Evolutionary conservation across 2,113 vertebrate species (phyloP).

Genomic region (Okapia johnstoni): DNA sequence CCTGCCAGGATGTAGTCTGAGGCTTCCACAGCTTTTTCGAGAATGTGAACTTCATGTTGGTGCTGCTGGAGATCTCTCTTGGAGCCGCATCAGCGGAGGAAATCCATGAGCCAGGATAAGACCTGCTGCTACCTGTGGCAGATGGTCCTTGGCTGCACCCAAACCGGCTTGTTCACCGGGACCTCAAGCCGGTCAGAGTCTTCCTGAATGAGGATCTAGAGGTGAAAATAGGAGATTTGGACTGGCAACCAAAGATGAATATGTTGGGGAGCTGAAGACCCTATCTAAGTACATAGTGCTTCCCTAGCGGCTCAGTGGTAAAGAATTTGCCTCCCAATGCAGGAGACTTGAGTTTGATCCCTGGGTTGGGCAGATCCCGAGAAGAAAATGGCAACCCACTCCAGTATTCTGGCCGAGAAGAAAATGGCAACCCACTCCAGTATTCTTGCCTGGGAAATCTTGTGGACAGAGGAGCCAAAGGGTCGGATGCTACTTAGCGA

Average conservation of each 20-base stretch:
- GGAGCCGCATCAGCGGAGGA: constrained; percentile 89
- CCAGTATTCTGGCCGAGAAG: not conserved
- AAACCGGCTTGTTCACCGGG: constrained; percentile 86
- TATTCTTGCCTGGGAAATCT: not conserved
- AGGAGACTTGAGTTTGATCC: not conserved
- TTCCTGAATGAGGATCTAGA: constrained; percentile 92
- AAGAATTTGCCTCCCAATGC: not conserved
- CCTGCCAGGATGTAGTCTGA: constrained; percentile 80
- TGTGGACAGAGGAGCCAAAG: not conserved
- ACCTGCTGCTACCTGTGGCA: constrained; percentile 88
- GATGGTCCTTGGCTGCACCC: constrained; percentile 85
- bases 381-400: not conserved
- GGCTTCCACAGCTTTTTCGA: not conserved
- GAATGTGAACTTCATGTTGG: constrained; percentile 83
- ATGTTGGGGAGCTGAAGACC: constrained; percentile 88
- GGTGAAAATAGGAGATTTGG: constrained; percentile 91
- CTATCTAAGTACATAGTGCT: constrained; percentile 88
- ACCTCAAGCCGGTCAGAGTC: constrained; percentile 90
- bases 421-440: not conserved
- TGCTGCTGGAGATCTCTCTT: constrained; percentile 88
- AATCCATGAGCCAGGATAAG: constrained; percentile 85
- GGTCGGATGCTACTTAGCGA: not conserved
- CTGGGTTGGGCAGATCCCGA: not conserved
- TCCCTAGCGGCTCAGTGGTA: not conserved
- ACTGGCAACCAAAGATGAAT: constrained; percentile 88